Evolutionary conservation across 1,140 invertebrate species (phyloP).

Genomic region (Drosophila busckii): DNA sequence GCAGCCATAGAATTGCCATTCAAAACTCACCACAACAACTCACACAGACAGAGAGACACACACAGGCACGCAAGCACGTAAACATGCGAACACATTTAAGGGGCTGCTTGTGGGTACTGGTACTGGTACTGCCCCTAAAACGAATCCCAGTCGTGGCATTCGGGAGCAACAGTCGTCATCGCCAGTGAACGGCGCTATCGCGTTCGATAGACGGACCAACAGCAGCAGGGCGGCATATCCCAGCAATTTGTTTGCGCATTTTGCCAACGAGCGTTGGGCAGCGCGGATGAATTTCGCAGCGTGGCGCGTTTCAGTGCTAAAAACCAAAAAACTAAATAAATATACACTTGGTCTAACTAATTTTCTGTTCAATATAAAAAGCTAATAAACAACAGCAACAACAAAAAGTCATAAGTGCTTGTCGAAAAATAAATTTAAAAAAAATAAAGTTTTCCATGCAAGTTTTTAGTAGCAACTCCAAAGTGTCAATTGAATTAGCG

Average conservation of each 20-base stretch:
- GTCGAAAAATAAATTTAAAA: conserved; percentile 57
- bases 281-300: conserved; percentile 63
- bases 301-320: conserved; percentile 16
- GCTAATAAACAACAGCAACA: too few relatives aligned
- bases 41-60: not conserved
- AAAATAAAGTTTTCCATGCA: conserved; percentile 61
- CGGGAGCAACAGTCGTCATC: conserved; percentile 1
- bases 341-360: too few relatives aligned
- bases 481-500: conserved; percentile 75
- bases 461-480: conserved; percentile 29
- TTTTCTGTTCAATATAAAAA: too few relatives aligned
- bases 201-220: not conserved
- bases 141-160: conserved; percentile 3
- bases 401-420: conserved; percentile 14
- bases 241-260: conserved; percentile 62
- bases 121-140: not conserved
- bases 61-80: not conserved
- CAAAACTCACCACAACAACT: conserved; percentile 39
- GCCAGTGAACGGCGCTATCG: not conserved
- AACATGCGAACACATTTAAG: conserved; percentile 13
- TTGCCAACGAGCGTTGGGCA: conserved; percentile 70
- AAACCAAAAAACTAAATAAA: conserved; percentile 14
- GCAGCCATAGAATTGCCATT: conserved; percentile 46
- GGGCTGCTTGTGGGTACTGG: not conserved
- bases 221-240: conserved; percentile 27